phyloP scores from a whole-genome alignment of 2,888 invertebrate species.

The Erpobdella octoculata region DNA sequence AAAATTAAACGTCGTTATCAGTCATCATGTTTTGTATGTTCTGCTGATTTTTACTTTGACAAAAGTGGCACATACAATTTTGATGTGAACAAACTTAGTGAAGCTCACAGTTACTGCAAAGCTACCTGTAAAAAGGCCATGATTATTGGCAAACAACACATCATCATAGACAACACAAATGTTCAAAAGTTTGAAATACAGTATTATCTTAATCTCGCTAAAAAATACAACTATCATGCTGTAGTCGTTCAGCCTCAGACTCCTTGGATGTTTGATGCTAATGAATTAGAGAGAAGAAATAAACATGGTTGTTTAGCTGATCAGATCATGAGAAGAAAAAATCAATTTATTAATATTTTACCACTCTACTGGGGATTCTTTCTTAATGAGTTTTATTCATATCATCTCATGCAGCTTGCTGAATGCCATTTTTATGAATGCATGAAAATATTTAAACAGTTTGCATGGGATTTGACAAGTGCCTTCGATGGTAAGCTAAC shows the following conservation, averaged over 20 bases:
- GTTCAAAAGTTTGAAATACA: slow-evolving; percentile 48
- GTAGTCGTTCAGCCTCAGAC: slow-evolving; percentile 48
- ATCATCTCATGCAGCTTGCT: not conserved
- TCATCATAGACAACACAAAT: slow-evolving; percentile 52
- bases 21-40: slow-evolving; percentile 43
- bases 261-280: slow-evolving; percentile 46
- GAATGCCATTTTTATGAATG: slow-evolving; percentile 15
- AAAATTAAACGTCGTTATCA: slow-evolving; percentile 41
- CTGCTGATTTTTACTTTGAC: slow-evolving; percentile 49
- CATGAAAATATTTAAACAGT: slow-evolving; percentile 5
- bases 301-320: slow-evolving; percentile 43
- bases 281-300: slow-evolving; percentile 42
- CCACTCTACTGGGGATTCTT: slow-evolving; percentile 50
- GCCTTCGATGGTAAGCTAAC: not conserved
- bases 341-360: slow-evolving; percentile 39
- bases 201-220: slow-evolving; percentile 45
- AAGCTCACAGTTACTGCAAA: slow-evolving; percentile 48
- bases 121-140: slow-evolving; percentile 42
- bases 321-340: slow-evolving; percentile 38
- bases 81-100: slow-evolving; percentile 41
- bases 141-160: slow-evolving; percentile 37
- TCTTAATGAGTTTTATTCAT: slow-evolving; percentile 20
- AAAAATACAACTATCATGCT: slow-evolving; percentile 43
- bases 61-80: slow-evolving; percentile 42
- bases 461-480: not conserved